These are phyloP conservation scores for Melanotaenia trifasciata DNA, from an alignment of 2,797 vertebrate genomes.

Conservation along the genomic window DNA sequence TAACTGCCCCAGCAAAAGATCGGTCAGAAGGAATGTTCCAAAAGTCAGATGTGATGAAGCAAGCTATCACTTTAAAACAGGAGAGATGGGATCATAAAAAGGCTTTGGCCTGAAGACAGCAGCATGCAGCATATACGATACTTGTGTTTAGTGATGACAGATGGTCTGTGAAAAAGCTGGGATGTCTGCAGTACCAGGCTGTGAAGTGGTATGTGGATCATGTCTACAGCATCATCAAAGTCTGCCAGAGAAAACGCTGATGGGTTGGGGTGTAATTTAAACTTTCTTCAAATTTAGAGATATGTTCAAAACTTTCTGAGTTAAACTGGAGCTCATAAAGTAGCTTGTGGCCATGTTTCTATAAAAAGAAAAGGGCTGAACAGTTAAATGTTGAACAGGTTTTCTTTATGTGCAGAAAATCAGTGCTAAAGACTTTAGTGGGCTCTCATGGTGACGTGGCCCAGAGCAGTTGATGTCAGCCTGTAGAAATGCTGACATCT, in stretches of 20 bases:
- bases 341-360: not conserved
- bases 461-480: too few species aligned
- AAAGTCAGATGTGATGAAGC: slow-evolving; percentile 44
- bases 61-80: slow-evolving; percentile 55
- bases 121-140: slow-evolving; percentile 36
- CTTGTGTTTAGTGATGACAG: slow-evolving; percentile 64
- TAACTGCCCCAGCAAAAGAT: slow-evolving; percentile 28
- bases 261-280: slow-evolving; percentile 3
- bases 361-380: not conserved
- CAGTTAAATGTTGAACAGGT: not conserved
- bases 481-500: slow-evolving; percentile 38
- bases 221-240: slow-evolving; percentile 16
- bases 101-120: slow-evolving; percentile 58
- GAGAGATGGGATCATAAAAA: slow-evolving; percentile 59
- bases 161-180: slow-evolving; percentile 66
- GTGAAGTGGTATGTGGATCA: slow-evolving; percentile 49
- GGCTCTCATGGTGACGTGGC: not conserved
- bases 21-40: slow-evolving; percentile 39
- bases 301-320: not conserved
- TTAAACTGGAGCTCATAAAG: not conserved
- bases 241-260: slow-evolving; percentile 22
- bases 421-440: not conserved
- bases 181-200: slow-evolving; percentile 64
- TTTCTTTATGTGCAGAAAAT: too few species aligned
- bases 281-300: not conserved